A percentile compares a stretch with the other conserved stretches of the same genome.
Evolutionary conservation across 2,113 vertebrate species (phyloP).

Genomic region (Eulacestoma nigropectus): DNA sequence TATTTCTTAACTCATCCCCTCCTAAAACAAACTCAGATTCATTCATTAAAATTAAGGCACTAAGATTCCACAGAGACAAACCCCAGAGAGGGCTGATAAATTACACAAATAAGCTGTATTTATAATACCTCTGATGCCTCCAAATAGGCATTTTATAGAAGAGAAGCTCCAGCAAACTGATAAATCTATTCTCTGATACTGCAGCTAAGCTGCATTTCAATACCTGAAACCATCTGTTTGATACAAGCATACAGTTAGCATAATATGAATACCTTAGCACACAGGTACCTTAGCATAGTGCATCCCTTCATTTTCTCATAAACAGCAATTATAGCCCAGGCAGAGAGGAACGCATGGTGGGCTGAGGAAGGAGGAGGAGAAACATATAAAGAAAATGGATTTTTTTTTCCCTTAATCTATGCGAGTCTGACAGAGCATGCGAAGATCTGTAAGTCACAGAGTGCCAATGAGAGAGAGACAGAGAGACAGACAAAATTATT

Average conservation of each 20-base stretch:
- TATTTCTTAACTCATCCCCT: constrained; percentile 48
- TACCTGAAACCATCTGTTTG: constrained; percentile 48
- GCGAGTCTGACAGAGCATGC: background rate
- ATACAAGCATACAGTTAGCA: background rate
- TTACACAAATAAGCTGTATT: constrained; percentile 64
- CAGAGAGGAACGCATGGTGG: background rate
- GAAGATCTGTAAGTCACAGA: constrained; percentile 12
- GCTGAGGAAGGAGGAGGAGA: background rate
- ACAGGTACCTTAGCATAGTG: background rate
- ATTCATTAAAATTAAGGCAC: constrained; percentile 64
- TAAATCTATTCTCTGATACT: constrained; percentile 31
- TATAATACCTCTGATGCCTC: constrained; percentile 53
- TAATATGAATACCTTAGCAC: background rate
- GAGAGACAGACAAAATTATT: constrained; percentile 47
- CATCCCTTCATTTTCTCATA: constrained; percentile 15
- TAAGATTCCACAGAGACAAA: constrained; percentile 49
- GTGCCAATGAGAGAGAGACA: constrained; percentile 18
- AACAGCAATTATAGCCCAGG: background rate
- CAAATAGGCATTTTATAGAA: constrained; percentile 48
- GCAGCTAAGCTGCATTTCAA: constrained; percentile 26
- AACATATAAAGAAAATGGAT: constrained; percentile 4
- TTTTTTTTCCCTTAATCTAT: constrained; percentile 19
- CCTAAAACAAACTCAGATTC: constrained; percentile 58
- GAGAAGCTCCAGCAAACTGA: constrained; percentile 34
- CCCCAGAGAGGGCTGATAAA: constrained; percentile 23